A percentile compares a stretch with the other conserved stretches of the same genome.
These are phyloP conservation scores for Lochmaea crataegi DNA, from an alignment of 2,888 invertebrate species.

Conservation along the genomic window DNA sequence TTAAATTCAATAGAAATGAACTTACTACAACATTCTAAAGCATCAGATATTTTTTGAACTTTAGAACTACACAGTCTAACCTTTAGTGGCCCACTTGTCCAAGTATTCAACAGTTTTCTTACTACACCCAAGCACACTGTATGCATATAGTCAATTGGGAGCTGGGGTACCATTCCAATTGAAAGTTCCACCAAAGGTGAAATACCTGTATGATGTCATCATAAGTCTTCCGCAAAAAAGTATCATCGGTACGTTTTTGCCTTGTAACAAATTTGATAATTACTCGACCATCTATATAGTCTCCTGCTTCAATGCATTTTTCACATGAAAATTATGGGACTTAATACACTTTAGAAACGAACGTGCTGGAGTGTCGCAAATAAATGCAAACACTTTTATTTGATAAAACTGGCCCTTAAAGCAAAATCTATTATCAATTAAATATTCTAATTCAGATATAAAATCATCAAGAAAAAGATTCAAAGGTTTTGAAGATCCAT, in stretches of 20 bases:
- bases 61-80: neutral
- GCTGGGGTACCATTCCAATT: neutral
- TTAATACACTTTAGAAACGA: neutral
- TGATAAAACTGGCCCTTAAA: neutral
- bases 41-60: neutral
- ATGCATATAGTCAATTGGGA: conserved; percentile 7
- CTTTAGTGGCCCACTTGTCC: neutral
- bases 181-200: neutral
- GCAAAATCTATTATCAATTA: neutral
- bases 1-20: neutral
- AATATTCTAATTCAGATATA: neutral
- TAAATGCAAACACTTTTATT: neutral
- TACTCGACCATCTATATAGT: too few relatives aligned
- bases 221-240: neutral
- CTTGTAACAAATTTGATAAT: too few relatives aligned
- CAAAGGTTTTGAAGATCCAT: conserved; percentile 28
- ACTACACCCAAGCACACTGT: neutral
- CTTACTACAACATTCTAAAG: neutral
- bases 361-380: neutral
- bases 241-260: neutral
- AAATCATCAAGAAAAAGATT: conserved; percentile 13
- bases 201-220: neutral
- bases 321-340: neutral
- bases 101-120: neutral
- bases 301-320: too few relatives aligned